Percentiles rank a stretch among this genome's conserved stretches.
phyloP scores from a whole-genome alignment of 1,140 invertebrate species.

The Melipona quadrifasciata region DNA sequence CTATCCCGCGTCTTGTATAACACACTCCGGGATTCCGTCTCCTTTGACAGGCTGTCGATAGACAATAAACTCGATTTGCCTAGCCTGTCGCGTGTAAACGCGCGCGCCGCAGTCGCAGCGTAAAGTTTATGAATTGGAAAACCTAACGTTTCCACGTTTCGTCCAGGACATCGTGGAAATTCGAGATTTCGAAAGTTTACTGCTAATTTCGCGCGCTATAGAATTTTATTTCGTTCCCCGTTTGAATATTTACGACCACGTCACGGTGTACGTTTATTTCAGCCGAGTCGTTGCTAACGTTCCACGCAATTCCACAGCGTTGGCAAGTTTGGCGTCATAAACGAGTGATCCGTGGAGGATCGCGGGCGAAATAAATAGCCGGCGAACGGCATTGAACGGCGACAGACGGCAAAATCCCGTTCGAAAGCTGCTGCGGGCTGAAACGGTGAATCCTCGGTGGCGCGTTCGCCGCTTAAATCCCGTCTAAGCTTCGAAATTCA shows the following conservation, averaged over 20 bases:
- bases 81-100: constrained; percentile 25
- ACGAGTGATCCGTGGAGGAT: neutral
- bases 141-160: neutral
- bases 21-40: constrained; percentile 16
- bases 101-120: neutral
- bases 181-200: too few relatives aligned
- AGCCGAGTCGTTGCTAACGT: too few relatives aligned
- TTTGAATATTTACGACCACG: too few relatives aligned
- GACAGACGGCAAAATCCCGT: neutral
- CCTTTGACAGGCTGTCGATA: constrained; percentile 42
- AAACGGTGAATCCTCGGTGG: neutral
- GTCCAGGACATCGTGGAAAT: too few relatives aligned
- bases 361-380: neutral
- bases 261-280: too few relatives aligned
- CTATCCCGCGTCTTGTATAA: constrained; percentile 41
- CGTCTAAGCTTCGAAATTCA: constrained; percentile 15
- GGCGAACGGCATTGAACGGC: too few relatives aligned
- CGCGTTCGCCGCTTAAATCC: neutral
- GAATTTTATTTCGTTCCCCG: too few relatives aligned
- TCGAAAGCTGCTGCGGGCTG: neutral
- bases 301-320: too few relatives aligned
- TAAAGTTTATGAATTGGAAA: constrained; percentile 9
- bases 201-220: too few relatives aligned
- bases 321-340: neutral
- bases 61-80: constrained; percentile 41